These are phyloP conservation scores for Hyla sarda DNA, from an alignment of 2,113 vertebrate genomes.

Conservation along the genomic window DNA sequence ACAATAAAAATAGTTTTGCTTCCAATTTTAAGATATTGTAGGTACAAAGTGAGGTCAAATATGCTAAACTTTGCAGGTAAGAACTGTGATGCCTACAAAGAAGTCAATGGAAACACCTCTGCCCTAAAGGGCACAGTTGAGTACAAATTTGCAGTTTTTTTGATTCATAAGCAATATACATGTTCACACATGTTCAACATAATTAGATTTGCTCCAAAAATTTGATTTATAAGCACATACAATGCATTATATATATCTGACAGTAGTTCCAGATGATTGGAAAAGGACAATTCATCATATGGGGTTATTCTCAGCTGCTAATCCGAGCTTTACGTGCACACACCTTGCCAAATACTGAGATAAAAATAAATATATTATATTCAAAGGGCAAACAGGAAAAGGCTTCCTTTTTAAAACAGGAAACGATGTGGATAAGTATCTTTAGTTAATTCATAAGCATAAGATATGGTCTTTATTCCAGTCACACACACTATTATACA, in stretches of 20 bases:
- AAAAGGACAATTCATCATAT: background rate
- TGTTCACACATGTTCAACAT: background rate
- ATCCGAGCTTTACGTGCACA: background rate
- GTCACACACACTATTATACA: too few relatives aligned
- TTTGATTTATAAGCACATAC: background rate
- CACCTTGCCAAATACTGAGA: background rate
- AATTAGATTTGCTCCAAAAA: background rate
- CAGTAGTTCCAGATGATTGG: background rate
- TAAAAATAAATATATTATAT: background rate
- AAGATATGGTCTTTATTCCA: too few relatives aligned
- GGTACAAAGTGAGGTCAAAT: too few relatives aligned
- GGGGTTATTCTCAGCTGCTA: background rate
- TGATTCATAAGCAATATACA: background rate
- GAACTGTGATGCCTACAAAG: too few relatives aligned
- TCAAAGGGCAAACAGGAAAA: background rate
- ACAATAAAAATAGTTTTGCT: too few relatives aligned
- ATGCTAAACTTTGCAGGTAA: too few relatives aligned
- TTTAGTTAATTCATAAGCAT: too few relatives aligned
- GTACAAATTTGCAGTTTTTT: too few relatives aligned
- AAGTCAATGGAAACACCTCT: background rate
- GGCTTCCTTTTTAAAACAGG: background rate
- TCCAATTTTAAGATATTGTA: too few relatives aligned
- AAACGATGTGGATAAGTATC: background rate
- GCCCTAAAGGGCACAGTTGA: background rate
- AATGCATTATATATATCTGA: background rate